Evolutionary conservation across 37 sponge, comb jelly and placozoan genomes (phyloP).

Genomic region (Amphimedon queenslandica): DNA sequence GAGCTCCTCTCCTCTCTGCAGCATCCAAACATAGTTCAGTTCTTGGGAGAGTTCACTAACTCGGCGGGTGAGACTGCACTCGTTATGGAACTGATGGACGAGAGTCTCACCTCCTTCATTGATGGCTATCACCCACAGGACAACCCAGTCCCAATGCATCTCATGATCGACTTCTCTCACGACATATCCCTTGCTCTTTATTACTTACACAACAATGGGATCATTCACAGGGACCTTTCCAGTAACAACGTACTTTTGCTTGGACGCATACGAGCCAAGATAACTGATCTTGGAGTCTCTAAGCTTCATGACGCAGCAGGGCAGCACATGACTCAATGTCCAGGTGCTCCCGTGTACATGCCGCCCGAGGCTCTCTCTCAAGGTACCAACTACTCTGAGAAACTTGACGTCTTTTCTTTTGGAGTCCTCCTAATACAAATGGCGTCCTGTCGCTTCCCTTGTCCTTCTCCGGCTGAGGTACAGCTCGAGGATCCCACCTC

Average conservation of each 20-base stretch:
- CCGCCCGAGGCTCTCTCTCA: constrained; percentile 26
- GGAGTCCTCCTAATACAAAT: constrained; percentile 20
- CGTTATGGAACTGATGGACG: constrained; percentile 52
- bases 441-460: constrained; percentile 13
- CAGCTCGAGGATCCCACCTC: background rate
- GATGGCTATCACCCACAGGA: background rate
- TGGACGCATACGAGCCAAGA: constrained; percentile 15
- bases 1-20: background rate
- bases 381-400: constrained; percentile 4
- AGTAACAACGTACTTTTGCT: constrained; percentile 42
- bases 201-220: constrained; percentile 27
- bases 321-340: constrained; percentile 11
- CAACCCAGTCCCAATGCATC: constrained; percentile 4
- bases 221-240: constrained; percentile 34
- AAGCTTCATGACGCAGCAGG: background rate
- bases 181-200: constrained; percentile 30
- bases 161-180: constrained; percentile 27
- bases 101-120: constrained; percentile 42
- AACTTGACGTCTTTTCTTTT: constrained; percentile 32
- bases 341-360: constrained; percentile 28
- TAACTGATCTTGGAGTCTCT: constrained; percentile 42
- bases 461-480: background rate
- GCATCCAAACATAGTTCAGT: constrained; percentile 37
- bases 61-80: constrained; percentile 14
- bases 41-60: constrained; percentile 1